phyloP scores from a whole-genome alignment of 1,140 invertebrate species.

The Zaprionus camerounensis region DNA sequence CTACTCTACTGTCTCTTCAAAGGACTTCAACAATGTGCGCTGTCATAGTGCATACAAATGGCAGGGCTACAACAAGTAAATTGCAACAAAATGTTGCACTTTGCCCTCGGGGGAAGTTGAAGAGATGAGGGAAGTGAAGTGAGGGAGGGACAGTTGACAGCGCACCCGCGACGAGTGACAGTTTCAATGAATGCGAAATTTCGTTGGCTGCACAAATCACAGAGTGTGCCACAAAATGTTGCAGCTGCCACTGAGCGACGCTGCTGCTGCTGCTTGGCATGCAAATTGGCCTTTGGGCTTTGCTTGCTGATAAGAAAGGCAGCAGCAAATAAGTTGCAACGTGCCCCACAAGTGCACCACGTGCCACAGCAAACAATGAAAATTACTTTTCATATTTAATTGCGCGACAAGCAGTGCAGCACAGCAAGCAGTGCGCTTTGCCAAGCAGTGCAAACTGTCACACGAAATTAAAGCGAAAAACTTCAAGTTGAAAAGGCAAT shows the following conservation, averaged over 20 bases:
- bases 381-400: conserved; percentile 81
- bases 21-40: conserved; percentile 21
- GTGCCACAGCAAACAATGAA: conserved; percentile 54
- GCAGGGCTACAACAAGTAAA: conserved; percentile 39
- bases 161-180: conserved; percentile 47
- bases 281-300: conserved; percentile 48
- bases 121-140: neutral
- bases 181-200: conserved; percentile 66
- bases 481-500: conserved; percentile 54
- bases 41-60: conserved; percentile 52
- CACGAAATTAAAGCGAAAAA: conserved; percentile 63
- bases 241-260: neutral
- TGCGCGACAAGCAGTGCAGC: conserved; percentile 38
- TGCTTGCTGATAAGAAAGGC: conserved; percentile 54
- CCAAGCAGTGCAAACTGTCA: conserved; percentile 64
- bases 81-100: conserved; percentile 56
- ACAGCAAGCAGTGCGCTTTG: conserved; percentile 36
- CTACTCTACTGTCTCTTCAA: neutral
- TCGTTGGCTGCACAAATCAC: conserved; percentile 41
- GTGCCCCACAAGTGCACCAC: conserved; percentile 23
- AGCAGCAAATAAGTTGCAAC: conserved; percentile 11
- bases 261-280: conserved; percentile 21
- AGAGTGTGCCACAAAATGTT: conserved; percentile 37
- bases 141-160: conserved; percentile 7
- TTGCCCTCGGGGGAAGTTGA: neutral